These are phyloP conservation scores for Tetanocera ferruginea DNA, from an alignment of 2,888 invertebrate species.

Conservation along the genomic window DNA sequence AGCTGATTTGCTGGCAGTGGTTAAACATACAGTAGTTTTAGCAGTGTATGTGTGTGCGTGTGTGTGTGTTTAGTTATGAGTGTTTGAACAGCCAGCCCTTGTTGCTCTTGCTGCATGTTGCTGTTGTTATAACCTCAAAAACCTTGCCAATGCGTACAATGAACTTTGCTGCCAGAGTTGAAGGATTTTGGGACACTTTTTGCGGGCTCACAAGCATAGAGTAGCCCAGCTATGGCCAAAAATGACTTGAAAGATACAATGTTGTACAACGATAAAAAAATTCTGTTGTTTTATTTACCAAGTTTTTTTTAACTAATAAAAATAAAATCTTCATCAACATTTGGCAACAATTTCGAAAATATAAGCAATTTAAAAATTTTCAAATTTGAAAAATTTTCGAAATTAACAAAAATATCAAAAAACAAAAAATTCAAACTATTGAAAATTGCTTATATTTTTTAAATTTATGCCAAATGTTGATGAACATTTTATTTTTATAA, in stretches of 20 bases:
- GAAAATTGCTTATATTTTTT: no score
- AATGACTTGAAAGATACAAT: not conserved
- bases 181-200: constrained; percentile 54
- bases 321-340: no score
- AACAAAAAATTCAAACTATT: no score
- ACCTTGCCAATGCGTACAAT: constrained; percentile 51
- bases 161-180: constrained; percentile 61
- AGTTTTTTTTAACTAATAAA: no score
- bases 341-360: no score
- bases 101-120: not conserved
- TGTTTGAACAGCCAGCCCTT: constrained; percentile 10
- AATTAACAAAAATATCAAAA: no score
- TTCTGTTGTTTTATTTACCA: no score
- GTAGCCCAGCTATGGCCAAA: not conserved
- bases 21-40: not conserved
- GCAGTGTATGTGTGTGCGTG: not conserved
- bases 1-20: not conserved
- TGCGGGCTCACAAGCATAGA: constrained; percentile 17
- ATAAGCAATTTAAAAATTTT: no score
- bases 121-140: constrained; percentile 19
- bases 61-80: not conserved
- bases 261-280: not conserved
- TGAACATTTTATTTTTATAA: no score
- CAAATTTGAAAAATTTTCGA: no score
- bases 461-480: no score